These are phyloP conservation scores for Melozone crissalis DNA, from an alignment of 2,113 vertebrate genomes.

Conservation along the genomic window DNA sequence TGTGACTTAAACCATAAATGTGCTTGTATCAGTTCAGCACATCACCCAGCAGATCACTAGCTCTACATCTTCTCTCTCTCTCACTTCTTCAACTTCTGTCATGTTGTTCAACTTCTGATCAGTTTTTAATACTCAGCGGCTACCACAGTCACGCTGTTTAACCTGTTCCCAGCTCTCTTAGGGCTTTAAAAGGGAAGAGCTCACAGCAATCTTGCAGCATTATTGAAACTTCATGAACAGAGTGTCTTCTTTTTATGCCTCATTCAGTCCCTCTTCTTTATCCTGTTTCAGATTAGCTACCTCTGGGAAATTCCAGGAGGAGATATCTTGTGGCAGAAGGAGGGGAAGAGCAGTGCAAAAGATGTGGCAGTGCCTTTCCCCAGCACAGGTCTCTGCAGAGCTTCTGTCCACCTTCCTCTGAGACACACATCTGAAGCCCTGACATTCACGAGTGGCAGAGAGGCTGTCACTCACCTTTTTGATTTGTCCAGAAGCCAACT, in stretches of 20 bases:
- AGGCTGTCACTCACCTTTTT: not conserved
- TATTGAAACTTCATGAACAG: not conserved
- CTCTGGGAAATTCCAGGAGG: not conserved
- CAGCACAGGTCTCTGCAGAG: not conserved
- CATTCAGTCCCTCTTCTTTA: not conserved
- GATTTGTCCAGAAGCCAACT: not conserved
- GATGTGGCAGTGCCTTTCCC: not conserved
- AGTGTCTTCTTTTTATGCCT: not conserved
- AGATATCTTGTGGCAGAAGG: not conserved
- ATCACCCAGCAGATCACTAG: not conserved
- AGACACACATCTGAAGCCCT: not conserved
- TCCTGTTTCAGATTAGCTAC: not conserved
- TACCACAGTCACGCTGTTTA: not conserved
- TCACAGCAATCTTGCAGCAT: not conserved
- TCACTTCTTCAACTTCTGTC: not conserved
- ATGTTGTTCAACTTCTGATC: not conserved
- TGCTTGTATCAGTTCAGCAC: not conserved
- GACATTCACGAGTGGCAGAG: not conserved
- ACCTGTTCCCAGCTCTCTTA: not conserved
- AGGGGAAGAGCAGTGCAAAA: not conserved
- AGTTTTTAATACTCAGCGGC: not conserved
- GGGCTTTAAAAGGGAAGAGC: not conserved
- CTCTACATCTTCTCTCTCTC: not conserved
- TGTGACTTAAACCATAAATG: not conserved
- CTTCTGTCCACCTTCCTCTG: not conserved